Evolutionary conservation across 2,888 invertebrate genomes (phyloP), one percentile per base, ranked within the genome.

Genomic region (Teinopalpus imperialis): DNA sequence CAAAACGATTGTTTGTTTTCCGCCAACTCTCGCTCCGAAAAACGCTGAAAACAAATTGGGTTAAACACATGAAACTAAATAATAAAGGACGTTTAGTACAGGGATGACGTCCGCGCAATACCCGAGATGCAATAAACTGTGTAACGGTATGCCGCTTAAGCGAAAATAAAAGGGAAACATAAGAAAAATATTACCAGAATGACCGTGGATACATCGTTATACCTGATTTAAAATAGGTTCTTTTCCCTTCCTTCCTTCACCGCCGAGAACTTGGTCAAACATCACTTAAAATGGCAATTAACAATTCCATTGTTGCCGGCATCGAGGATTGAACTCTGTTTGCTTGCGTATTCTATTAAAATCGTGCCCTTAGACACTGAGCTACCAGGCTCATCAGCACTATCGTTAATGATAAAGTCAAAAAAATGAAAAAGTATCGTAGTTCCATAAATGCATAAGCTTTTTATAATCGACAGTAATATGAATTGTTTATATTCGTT

Each of bases 1-100:
- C 32, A 45, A 39, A 32, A 26, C 39, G 20, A 27, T 37, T 24
- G 20, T 32, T 44, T 37, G 23, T 27, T 32, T 34, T 7, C 34
- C 9, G 21, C 21, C 34, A 32, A 45, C 20, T 30, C 8, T 10
- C 21, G 27, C 23, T 34, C 39, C 36, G 16, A 35, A 42, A 42
- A n/a, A 8, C 20, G 6, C 29, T 12, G 13, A 4, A 14, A 31
- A 37, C 16, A 37, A 45, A 45, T 27, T 45, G 45, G 32, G 40
- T 45, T 45, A 39, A 34, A 40, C 10, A 23, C 34, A 27, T 34
- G 31, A 45, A 27, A 40, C 40, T 39, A 27, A 44, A 37, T 44
- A 32, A 39, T 39, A 39, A 45, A 39, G 31, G 21, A 34, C 39
- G 37, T 45, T 45, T 34, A 45, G 32, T 39, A 27, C 27, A 34